Conservation (phyloP, 2,113 vertebrate genomes). For the Scomber scombrus region DNA sequence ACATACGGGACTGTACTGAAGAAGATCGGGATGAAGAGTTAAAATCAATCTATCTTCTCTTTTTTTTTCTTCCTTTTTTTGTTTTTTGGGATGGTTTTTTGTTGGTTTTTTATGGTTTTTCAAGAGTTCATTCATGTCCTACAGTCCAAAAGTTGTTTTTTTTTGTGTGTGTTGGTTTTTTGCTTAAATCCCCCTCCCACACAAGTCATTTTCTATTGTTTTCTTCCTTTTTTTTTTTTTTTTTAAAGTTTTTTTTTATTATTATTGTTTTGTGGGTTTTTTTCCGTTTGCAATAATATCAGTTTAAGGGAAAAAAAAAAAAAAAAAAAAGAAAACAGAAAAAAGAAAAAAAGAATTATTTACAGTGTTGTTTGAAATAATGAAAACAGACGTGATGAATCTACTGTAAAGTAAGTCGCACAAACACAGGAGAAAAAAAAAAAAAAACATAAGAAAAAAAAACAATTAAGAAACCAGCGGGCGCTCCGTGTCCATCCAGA, state of each 20-base stretch:
- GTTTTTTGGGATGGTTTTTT: constrained; percentile 2
- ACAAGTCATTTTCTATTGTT: constrained; percentile 80
- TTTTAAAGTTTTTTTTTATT: too few species aligned
- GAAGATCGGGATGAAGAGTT: constrained; percentile 73
- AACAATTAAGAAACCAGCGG: constrained; percentile 72
- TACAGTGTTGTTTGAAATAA: constrained; percentile 99
- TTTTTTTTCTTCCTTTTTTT: too few species aligned
- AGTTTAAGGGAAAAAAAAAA: constrained; percentile 76
- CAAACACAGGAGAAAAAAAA: constrained; percentile 91
- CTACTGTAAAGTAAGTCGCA: constrained; percentile 99
- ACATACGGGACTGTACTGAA: constrained; percentile 40
- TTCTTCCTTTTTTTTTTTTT: constrained; percentile 67
- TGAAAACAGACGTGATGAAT: constrained; percentile 96
- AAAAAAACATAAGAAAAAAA: constrained; percentile 72
- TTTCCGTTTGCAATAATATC: constrained; percentile 86
- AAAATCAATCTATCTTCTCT: constrained; percentile 84
- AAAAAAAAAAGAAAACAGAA: constrained; percentile 55
- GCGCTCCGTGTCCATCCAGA: constrained; percentile 90
- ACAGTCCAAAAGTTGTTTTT: constrained; percentile 86
- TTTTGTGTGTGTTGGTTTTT: constrained; percentile 13
- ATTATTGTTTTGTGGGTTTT: constrained; percentile 84
- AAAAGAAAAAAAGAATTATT: constrained; percentile 94
- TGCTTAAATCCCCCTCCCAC: constrained; percentile 67
- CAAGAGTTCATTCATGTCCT: constrained; percentile 87
- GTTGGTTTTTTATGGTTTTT: constrained; percentile 79